phyloP scores from a whole-genome alignment of 2,113 vertebrate genomes.

The Garra rufa region DNA sequence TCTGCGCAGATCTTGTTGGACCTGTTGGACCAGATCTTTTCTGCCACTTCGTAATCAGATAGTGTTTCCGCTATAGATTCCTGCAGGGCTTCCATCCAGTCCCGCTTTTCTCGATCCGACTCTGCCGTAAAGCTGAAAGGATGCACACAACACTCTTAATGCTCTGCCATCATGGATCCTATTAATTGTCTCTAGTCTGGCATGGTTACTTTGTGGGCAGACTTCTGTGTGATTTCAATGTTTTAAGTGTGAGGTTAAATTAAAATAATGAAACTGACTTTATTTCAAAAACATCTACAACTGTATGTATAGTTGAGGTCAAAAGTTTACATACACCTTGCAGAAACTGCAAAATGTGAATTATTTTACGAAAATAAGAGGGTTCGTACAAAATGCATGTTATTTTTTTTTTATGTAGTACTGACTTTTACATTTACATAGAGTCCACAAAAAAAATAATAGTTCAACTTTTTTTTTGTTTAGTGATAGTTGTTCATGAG shows the following conservation, averaged over 20 bases:
- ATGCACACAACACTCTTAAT: constrained; percentile 9
- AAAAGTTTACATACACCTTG: too few species aligned
- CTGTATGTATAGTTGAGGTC: too few species aligned
- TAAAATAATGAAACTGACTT: background rate
- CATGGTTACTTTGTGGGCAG: background rate
- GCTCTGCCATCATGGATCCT: background rate
- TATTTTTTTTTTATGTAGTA: too few species aligned
- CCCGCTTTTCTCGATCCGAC: constrained; percentile 87
- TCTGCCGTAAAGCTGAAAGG: constrained; percentile 87
- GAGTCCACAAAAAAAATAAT: too few species aligned
- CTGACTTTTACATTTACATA: too few species aligned
- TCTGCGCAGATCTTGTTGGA: constrained; percentile 91
- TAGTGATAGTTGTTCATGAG: too few species aligned
- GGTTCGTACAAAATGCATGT: too few species aligned
- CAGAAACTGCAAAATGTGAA: too few species aligned
- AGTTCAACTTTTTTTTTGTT: too few species aligned
- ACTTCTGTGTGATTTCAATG: background rate
- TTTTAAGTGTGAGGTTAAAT: background rate
- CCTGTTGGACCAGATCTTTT: constrained; percentile 99
- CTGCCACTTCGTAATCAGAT: constrained; percentile 96
- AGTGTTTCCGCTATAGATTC: constrained; percentile 92
- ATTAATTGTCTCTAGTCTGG: background rate
- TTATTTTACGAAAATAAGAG: too few species aligned
- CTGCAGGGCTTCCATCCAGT: constrained; percentile 93
- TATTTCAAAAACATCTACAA: too few species aligned